A percentile compares a stretch with the other conserved stretches of the same genome.
Evolutionary conservation across 1,140 invertebrate genomes (phyloP).

Genomic region (Pinna nobilis): DNA sequence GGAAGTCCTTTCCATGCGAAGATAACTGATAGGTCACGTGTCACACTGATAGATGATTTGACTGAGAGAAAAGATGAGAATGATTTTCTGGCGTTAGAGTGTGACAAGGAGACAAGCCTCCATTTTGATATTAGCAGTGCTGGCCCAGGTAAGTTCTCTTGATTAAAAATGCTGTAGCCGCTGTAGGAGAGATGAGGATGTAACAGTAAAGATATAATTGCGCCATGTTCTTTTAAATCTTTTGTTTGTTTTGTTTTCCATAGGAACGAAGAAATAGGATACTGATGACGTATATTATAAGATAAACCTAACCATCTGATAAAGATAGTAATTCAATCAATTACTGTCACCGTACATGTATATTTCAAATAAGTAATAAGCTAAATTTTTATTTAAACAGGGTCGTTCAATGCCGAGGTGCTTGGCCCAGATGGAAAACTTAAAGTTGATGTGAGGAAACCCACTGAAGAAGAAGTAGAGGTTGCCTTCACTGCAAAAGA

Average conservation of each 20-base stretch:
- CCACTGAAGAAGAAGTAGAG: conserved; percentile 38
- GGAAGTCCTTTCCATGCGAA: conserved; percentile 84
- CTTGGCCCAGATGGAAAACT: conserved; percentile 80
- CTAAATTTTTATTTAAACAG: conserved; percentile 58
- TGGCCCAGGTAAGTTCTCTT: conserved; percentile 78
- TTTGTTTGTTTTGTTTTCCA: too few relatives aligned
- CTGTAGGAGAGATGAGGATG: too few relatives aligned
- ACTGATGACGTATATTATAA: too few relatives aligned
- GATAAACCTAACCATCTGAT: too few relatives aligned
- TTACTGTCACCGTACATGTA: background rate
- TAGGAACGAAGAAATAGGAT: too few relatives aligned
- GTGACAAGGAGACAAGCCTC: conserved; percentile 77
- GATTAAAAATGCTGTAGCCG: too few relatives aligned
- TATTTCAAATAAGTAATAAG: background rate
- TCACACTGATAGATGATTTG: conserved; percentile 78
- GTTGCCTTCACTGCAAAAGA: conserved; percentile 59
- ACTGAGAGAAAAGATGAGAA: conserved; percentile 83
- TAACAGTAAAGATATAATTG: too few relatives aligned
- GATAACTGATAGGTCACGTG: conserved; percentile 83
- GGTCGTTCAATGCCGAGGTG: conserved; percentile 83
- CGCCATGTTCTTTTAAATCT: too few relatives aligned
- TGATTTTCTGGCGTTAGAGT: conserved; percentile 81
- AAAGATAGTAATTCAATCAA: too few relatives aligned
- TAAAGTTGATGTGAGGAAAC: conserved; percentile 53
- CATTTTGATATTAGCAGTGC: conserved; percentile 79